Evolutionary conservation across 1,140 invertebrate genomes (phyloP), one percentile per base, ranked within the genome.

Genomic region (Ladona fulva): DNA sequence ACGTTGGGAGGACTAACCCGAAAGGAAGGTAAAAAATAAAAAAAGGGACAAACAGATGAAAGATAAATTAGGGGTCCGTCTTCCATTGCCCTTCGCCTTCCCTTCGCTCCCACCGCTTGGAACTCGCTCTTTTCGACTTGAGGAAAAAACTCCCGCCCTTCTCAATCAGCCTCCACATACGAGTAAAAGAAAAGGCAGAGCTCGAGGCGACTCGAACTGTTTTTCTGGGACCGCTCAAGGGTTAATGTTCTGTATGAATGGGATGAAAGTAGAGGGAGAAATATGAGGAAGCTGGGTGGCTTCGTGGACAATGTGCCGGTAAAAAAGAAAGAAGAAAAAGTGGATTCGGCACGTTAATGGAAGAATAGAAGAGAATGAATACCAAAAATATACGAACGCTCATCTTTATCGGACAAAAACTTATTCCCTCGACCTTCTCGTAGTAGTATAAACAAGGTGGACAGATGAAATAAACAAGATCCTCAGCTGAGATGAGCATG

Each of bases 1-100:
- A 52, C 44, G 44, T 52, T 11, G 44, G 44, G 44, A 52, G 44
- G 44, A 19, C 19, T 11, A 19, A 19, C 44, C 19, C 44, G 44
- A 19, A 19, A 19, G 52, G 52, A 12, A 66, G 12, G 12, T 6
- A 12, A 12, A 66, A 66, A 66, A 66, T 66, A 66, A 19, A 66
- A 66, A 52, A 52, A 52, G n/a, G n/a, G 44, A 52, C 19, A 52
- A 66, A 66, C 52, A 66, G 52, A 66, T 66, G 52, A 66, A 66
- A 66, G 52, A 66, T 66, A 66, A 66, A 66, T 66, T 66, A 66
- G 52, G 52, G 52, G 52, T 66, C 52, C 12, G 1, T 22, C 44
- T 52, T 52, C 44, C 44, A 52, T 19, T 52, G 10, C 44, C 44
- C 44, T 19, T 19, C 44, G 10, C 44, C 10, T 52, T 52, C 44